Conservation (phyloP, 2,113 vertebrate species). For the Sturnus vulgaris region DNA sequence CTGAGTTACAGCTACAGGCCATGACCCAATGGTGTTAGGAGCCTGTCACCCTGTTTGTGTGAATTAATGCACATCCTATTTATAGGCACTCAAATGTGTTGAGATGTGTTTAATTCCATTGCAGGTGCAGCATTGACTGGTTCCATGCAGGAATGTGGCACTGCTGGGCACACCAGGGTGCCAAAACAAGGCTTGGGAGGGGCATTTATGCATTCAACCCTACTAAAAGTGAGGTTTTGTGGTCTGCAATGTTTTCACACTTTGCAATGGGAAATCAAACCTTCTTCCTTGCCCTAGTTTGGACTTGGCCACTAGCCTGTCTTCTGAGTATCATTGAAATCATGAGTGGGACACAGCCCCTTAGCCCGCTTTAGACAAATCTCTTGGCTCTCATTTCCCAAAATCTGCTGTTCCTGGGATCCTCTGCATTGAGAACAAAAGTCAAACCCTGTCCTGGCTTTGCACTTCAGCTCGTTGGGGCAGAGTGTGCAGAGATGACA, state of each 20-base stretch:
- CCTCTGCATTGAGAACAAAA: neutral
- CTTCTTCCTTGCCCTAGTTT: neutral
- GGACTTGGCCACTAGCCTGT: neutral
- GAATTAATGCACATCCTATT: neutral
- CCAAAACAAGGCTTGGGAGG: neutral
- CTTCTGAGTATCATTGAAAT: neutral
- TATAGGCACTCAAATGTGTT: neutral
- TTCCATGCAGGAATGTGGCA: neutral
- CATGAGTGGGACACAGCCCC: neutral
- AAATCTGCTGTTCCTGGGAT: neutral
- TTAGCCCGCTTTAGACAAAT: neutral
- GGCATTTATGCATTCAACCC: neutral
- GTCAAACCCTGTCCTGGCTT: neutral
- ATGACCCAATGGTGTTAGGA: neutral
- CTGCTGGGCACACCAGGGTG: fast-evolving
- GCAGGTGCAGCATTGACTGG: neutral
- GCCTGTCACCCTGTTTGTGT: neutral
- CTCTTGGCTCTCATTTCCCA: neutral
- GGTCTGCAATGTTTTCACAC: neutral
- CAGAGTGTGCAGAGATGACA: neutral
- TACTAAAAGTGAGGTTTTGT: neutral
- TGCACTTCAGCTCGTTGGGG: neutral
- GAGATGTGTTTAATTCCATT: fast-evolving
- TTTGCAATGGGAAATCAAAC: neutral
- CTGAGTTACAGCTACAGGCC: neutral